Conservation (phyloP, 1,140 invertebrate genomes). For the Cydia strobilella region DNA sequence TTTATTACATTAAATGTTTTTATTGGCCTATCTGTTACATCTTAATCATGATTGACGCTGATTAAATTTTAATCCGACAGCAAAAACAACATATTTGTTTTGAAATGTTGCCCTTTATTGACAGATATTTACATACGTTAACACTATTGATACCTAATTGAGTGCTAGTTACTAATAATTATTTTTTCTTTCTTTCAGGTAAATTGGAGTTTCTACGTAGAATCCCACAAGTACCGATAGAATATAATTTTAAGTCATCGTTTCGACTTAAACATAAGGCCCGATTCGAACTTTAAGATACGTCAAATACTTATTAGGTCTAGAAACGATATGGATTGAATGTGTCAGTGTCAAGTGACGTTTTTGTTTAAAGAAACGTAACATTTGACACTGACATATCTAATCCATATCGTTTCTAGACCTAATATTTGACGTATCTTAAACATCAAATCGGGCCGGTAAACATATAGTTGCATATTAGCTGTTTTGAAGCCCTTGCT, state of each 20-base stretch:
- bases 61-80: conserved; percentile 12
- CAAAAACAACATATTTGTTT: conserved; percentile 15
- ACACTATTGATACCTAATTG: background rate
- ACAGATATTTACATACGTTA: conserved; percentile 2
- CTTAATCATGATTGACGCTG: conserved; percentile 18
- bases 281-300: too few species aligned
- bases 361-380: too few species aligned
- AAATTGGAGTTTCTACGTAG: background rate
- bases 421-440: too few species aligned
- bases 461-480: background rate
- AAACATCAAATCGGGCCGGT: too few species aligned
- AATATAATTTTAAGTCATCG: background rate
- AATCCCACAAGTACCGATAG: background rate
- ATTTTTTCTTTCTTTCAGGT: conserved; percentile 33
- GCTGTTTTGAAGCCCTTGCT: background rate
- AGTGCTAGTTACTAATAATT: background rate
- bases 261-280: background rate
- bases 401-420: too few species aligned
- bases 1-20: conserved; percentile 14
- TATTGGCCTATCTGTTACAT: conserved; percentile 11
- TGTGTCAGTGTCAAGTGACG: too few species aligned
- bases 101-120: background rate
- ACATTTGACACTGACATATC: too few species aligned
- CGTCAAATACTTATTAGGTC: too few species aligned
- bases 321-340: too few species aligned